phyloP scores from a whole-genome alignment of 2,113 vertebrate species.

The Crotalus tigris region DNA sequence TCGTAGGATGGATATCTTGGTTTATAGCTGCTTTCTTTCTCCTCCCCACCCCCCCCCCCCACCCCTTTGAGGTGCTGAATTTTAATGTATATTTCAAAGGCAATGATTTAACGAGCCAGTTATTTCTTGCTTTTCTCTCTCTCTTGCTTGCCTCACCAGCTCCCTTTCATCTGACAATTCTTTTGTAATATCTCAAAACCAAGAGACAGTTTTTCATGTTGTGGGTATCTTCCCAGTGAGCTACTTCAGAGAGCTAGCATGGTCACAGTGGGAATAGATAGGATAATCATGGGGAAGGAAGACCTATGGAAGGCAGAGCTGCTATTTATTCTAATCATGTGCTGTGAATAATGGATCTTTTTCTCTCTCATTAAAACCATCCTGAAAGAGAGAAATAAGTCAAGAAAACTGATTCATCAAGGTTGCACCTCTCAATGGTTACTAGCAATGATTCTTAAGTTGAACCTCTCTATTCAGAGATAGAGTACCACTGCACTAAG shows the following conservation, averaged over 20 bases:
- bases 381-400: neutral
- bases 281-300: neutral
- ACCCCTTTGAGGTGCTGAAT: neutral
- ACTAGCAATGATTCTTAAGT: neutral
- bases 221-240: neutral
- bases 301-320: neutral
- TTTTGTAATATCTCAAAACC: neutral
- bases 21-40: neutral
- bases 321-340: neutral
- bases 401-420: neutral
- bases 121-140: neutral
- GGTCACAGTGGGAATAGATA: neutral
- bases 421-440: neutral
- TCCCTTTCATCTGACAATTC: slow-evolving; percentile 8
- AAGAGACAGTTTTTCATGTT: neutral
- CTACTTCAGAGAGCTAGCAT: neutral
- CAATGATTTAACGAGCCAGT: neutral
- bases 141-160: neutral
- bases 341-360: neutral
- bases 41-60: neutral
- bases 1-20: neutral
- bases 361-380: neutral
- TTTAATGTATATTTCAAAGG: slow-evolving; percentile 17
- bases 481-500: neutral
- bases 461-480: neutral